phyloP scores from a whole-genome alignment of 2,888 invertebrate species.

The Crematogaster levior region DNA sequence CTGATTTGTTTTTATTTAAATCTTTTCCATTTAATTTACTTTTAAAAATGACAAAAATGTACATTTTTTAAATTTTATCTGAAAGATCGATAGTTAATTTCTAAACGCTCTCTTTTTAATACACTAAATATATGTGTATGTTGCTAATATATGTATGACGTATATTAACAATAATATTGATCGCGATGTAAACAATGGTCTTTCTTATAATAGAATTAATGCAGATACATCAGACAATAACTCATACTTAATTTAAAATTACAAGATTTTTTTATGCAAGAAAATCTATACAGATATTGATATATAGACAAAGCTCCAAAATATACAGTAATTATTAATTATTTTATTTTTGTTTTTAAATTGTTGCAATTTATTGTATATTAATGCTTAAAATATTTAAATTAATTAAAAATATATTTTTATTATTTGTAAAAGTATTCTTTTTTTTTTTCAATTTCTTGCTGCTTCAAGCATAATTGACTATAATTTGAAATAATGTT shows the following conservation, averaged over 20 bases:
- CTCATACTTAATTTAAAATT: neutral
- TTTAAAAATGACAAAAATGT: too few relatives aligned
- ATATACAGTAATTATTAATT: neutral
- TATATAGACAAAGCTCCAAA: neutral
- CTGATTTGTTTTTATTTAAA: too few relatives aligned
- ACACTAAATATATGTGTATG: slow-evolving; percentile 5
- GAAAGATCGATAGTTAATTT: too few relatives aligned
- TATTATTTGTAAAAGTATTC: neutral
- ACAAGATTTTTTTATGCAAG: neutral
- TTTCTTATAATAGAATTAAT: neutral
- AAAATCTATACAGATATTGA: neutral
- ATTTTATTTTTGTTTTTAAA: neutral
- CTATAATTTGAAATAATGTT: slow-evolving; percentile 10
- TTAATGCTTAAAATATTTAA: neutral
- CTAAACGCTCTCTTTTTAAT: too few relatives aligned
- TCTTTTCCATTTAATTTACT: too few relatives aligned
- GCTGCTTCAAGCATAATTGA: neutral
- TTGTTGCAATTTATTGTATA: neutral
- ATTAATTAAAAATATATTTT: too few relatives aligned
- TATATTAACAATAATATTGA: neutral
- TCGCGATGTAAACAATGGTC: neutral
- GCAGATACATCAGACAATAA: neutral
- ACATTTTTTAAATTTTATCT: too few relatives aligned
- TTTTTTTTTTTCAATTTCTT: neutral
- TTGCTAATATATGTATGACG: neutral